These are phyloP conservation scores for Ganaspis brasiliensis DNA, from an alignment of 2,888 invertebrate species.

Conservation along the genomic window DNA sequence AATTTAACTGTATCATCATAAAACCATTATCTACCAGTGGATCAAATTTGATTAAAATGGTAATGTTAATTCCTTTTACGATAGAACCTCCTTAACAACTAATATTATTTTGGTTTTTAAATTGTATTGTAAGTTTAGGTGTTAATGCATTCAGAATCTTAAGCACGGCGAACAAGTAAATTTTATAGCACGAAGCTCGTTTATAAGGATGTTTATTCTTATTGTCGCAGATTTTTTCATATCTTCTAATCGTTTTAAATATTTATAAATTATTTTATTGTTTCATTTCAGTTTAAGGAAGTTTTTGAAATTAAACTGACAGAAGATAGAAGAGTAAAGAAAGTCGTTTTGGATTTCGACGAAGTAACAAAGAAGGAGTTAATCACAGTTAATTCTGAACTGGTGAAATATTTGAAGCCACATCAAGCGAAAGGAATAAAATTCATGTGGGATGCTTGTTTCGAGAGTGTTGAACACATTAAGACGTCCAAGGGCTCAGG, in stretches of 20 bases:
- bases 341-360: constrained; percentile 91
- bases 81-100: too few relatives aligned
- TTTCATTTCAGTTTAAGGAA: constrained; percentile 86
- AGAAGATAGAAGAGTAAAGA: constrained; percentile 85
- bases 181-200: too few relatives aligned
- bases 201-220: too few relatives aligned
- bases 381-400: constrained; percentile 88
- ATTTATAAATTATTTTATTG: not conserved
- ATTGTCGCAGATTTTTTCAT: too few relatives aligned
- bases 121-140: too few relatives aligned
- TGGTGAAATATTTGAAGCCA: constrained; percentile 94
- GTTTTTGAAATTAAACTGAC: constrained; percentile 87
- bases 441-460: constrained; percentile 96
- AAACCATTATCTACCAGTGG: too few relatives aligned
- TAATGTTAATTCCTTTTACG: too few relatives aligned
- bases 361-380: constrained; percentile 90
- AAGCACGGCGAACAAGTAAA: too few relatives aligned
- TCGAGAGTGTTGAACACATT: constrained; percentile 88
- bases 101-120: too few relatives aligned
- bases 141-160: too few relatives aligned
- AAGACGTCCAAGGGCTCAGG: constrained; percentile 88
- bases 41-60: too few relatives aligned
- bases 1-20: too few relatives aligned
- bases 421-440: constrained; percentile 95
- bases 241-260: not conserved